A percentile compares a stretch with the other conserved stretches of the same genome.
Evolutionary conservation across 2,113 vertebrate species (phyloP).

Genomic region (Hypanus sabinus): DNA sequence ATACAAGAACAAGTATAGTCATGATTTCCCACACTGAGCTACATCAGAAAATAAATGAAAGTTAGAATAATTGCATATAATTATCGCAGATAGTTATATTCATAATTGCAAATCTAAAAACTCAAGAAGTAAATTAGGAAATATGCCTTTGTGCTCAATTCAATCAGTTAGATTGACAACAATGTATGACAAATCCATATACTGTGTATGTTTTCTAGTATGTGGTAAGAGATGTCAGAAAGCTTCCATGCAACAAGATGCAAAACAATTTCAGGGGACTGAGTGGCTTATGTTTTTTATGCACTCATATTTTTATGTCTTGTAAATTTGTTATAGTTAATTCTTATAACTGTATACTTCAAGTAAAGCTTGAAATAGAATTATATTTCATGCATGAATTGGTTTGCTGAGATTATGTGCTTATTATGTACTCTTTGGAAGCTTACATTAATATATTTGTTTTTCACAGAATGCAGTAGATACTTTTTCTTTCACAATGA

Average conservation of each 20-base stretch:
- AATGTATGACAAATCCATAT: too few relatives aligned
- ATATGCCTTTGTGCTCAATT: background rate
- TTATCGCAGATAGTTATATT: background rate
- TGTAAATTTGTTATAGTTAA: background rate
- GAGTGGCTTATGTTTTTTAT: background rate
- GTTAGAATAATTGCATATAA: background rate
- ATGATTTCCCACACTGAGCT: background rate
- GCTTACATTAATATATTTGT: background rate
- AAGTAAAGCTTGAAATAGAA: background rate
- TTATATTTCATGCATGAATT: background rate
- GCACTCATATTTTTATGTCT: background rate
- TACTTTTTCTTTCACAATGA: constrained; percentile 63
- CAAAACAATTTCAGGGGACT: background rate
- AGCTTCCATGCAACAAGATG: background rate
- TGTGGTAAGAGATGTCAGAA: background rate
- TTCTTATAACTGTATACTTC: background rate
- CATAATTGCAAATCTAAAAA: background rate
- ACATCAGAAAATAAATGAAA: background rate
- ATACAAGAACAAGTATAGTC: background rate
- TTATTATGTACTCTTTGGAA: background rate
- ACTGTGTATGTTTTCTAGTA: background rate
- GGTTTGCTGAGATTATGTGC: background rate
- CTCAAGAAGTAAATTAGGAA: background rate
- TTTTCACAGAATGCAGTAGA: constrained; percentile 60
- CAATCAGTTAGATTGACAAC: background rate